phyloP scores from a whole-genome alignment of 2,797 vertebrate genomes.

The Myoxocephalus aenaeus region DNA sequence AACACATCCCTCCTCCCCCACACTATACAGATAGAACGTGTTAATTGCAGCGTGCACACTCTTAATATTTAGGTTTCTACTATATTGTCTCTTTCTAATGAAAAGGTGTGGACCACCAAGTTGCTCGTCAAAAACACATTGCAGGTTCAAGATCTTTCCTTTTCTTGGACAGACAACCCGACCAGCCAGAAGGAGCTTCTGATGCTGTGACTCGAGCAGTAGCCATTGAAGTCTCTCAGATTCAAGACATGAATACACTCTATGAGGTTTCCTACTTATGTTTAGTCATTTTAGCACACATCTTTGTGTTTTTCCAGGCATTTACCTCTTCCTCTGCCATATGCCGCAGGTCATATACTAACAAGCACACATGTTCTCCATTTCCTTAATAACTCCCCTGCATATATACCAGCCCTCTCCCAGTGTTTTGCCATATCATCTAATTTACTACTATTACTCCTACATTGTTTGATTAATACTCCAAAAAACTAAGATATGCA shows the following conservation, averaged over 20 bases:
- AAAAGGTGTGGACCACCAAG: background rate
- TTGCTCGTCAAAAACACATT: background rate
- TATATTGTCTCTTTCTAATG: background rate
- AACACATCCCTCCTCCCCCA: slow-evolving; percentile 1
- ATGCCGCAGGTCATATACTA: too few species aligned
- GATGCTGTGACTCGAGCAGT: background rate
- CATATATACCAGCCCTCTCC: too few species aligned
- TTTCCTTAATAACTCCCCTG: too few species aligned
- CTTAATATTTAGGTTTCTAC: slow-evolving; percentile 5
- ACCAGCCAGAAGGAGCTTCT: background rate
- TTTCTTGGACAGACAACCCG: background rate
- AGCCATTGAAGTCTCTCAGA: background rate
- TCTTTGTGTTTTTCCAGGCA: too few species aligned
- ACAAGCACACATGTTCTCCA: too few species aligned
- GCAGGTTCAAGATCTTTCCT: background rate
- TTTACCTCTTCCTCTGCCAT: too few species aligned
- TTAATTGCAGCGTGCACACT: background rate
- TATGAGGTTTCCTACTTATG: background rate
- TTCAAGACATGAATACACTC: slow-evolving; percentile 3
- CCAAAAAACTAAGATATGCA: too few species aligned
- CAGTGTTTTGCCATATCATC: too few species aligned
- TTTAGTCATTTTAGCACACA: too few species aligned
- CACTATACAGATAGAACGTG: background rate
- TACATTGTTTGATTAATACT: too few species aligned
- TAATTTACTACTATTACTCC: too few species aligned